Conservation (phyloP, 1,140 invertebrate genomes). For the Euglossa dilemma region DNA sequence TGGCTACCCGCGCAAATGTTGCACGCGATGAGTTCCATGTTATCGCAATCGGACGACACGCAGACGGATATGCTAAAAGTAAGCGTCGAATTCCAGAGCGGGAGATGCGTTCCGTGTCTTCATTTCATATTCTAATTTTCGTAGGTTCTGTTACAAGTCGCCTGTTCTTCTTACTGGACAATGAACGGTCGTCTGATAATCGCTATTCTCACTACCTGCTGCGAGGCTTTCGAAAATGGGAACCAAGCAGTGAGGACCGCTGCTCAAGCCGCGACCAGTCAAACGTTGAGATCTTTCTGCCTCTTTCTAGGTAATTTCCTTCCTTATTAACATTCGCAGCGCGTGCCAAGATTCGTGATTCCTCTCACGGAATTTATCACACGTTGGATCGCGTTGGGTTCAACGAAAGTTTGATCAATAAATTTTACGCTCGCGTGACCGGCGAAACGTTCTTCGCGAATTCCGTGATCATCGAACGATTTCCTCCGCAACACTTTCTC, state of each 20-base stretch:
- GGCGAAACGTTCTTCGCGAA: not conserved
- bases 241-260: conserved; percentile 91
- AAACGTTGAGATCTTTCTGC: conserved; percentile 91
- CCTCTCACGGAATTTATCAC: not conserved
- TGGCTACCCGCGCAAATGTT: conserved; percentile 95
- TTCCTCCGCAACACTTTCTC: not conserved
- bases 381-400: not conserved
- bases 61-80: conserved; percentile 90
- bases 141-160: conserved; percentile 90
- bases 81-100: conserved; percentile 29
- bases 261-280: conserved; percentile 91
- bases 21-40: conserved; percentile 90
- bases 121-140: not conserved
- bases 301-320: conserved; percentile 86
- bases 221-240: conserved; percentile 88
- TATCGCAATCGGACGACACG: conserved; percentile 88
- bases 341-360: not conserved
- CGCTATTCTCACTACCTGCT: conserved; percentile 88
- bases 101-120: not conserved
- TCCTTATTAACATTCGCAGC: not conserved
- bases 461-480: conserved; percentile 7
- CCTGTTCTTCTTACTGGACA: conserved; percentile 90
- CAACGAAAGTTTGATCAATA: conserved; percentile 58
- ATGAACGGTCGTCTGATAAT: conserved; percentile 92
- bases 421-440: conserved; percentile 36